These are phyloP conservation scores for Buphagus erythrorhynchus DNA, from an alignment of 2,797 vertebrate species.

Conservation along the genomic window DNA sequence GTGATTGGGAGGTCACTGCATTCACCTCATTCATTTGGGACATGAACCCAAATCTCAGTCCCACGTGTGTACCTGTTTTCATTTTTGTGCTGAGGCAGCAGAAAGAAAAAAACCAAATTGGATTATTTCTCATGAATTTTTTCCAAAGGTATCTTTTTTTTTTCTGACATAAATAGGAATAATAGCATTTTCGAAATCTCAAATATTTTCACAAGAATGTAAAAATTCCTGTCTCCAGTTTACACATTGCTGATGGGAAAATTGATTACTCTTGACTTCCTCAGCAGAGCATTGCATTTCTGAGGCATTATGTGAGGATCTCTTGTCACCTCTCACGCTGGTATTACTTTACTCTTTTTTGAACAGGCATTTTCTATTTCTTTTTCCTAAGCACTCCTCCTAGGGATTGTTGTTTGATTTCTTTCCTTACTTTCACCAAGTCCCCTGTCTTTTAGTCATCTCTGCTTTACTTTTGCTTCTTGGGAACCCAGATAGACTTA, in stretches of 20 bases:
- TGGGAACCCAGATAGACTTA: neutral
- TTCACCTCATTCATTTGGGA: neutral
- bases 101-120: neutral
- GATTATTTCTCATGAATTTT: neutral
- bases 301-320: neutral
- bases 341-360: neutral
- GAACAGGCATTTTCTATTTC: neutral
- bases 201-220: neutral
- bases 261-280: neutral
- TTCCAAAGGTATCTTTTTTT: neutral
- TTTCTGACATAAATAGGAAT: neutral
- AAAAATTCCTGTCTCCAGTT: neutral
- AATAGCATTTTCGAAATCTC: neutral
- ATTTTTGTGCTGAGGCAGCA: neutral
- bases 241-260: neutral
- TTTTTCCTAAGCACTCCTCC: neutral
- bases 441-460: neutral
- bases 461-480: neutral
- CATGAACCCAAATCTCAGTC: neutral
- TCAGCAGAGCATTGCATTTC: neutral
- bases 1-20: accelerated
- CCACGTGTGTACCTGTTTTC: neutral
- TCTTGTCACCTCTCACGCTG: neutral
- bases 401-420: neutral
- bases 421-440: neutral